phyloP scores from a whole-genome alignment of 2,113 vertebrate genomes.

The Petrocephalus zakoni region DNA sequence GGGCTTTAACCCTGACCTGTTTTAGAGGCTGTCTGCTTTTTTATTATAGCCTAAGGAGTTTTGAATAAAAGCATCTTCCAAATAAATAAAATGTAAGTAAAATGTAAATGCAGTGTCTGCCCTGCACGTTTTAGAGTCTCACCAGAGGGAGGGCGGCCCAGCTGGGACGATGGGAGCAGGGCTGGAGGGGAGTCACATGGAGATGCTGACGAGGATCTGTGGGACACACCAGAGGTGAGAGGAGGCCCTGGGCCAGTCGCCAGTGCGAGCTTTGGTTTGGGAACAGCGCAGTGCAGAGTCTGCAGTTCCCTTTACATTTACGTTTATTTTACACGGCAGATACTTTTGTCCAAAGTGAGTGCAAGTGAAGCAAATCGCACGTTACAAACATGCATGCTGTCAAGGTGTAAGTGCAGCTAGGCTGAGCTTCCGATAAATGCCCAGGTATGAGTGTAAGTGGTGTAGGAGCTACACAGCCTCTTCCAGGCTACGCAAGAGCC shows the following conservation, averaged over 20 bases:
- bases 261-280: too few species aligned
- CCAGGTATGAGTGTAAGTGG: not conserved
- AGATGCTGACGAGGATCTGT: conserved; percentile 77
- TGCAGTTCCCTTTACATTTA: not conserved
- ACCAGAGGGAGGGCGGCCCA: conserved; percentile 57
- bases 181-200: conserved; percentile 69
- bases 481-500: not conserved
- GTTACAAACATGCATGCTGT: not conserved
- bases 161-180: conserved; percentile 44
- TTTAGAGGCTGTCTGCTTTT: too few species aligned
- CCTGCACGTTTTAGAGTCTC: conserved; percentile 64
- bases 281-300: not conserved
- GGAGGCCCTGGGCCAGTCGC: not conserved
- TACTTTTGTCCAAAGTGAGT: not conserved
- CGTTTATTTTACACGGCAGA: not conserved
- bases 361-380: not conserved
- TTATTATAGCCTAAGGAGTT: not conserved
- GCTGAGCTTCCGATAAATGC: too few species aligned
- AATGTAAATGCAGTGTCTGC: not conserved
- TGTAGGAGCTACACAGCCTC: not conserved
- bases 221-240: conserved; percentile 84
- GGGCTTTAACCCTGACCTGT: not conserved
- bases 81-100: not conserved
- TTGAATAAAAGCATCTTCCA: not conserved
- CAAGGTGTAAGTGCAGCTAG: not conserved